Percentiles rank a stretch among this genome's conserved stretches.
Evolutionary conservation across 2,113 vertebrate species (phyloP).

Genomic region (Eolophus roseicapilla): DNA sequence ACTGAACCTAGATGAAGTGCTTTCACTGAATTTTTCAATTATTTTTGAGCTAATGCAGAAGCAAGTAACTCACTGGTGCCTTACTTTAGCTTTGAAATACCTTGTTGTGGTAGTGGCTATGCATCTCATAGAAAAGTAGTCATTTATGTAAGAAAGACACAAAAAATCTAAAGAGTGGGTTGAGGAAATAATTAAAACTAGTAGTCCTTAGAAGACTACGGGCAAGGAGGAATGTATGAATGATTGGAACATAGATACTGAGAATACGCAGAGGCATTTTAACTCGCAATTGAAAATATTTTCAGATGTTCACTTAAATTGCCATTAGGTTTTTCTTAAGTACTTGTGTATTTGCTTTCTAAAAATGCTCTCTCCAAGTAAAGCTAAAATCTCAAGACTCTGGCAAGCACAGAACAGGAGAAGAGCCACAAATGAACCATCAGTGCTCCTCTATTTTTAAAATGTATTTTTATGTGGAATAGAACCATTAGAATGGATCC

Average conservation of each 20-base stretch:
- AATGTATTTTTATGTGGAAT: not conserved
- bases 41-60: not conserved
- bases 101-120: not conserved
- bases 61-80: not conserved
- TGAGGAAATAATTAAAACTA: not conserved
- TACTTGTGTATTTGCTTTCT: not conserved
- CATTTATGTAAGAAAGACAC: not conserved
- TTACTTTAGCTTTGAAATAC: not conserved
- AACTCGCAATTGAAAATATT: not conserved
- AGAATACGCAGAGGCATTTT: not conserved
- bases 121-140: not conserved
- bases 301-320: not conserved
- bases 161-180: not conserved
- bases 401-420: not conserved
- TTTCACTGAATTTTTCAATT: not conserved
- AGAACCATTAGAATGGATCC: not conserved
- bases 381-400: not conserved
- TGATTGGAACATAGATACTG: not conserved
- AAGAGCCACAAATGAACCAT: not conserved
- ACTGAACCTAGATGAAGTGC: not conserved
- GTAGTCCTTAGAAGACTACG: not conserved
- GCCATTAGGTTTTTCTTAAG: accelerated
- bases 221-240: not conserved
- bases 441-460: not conserved
- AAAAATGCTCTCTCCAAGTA: not conserved